A percentile compares a stretch with the other conserved stretches of the same genome.
These are phyloP conservation scores for Suillia variegata DNA, from an alignment of 2,888 invertebrate genomes.

Conservation along the genomic window DNA sequence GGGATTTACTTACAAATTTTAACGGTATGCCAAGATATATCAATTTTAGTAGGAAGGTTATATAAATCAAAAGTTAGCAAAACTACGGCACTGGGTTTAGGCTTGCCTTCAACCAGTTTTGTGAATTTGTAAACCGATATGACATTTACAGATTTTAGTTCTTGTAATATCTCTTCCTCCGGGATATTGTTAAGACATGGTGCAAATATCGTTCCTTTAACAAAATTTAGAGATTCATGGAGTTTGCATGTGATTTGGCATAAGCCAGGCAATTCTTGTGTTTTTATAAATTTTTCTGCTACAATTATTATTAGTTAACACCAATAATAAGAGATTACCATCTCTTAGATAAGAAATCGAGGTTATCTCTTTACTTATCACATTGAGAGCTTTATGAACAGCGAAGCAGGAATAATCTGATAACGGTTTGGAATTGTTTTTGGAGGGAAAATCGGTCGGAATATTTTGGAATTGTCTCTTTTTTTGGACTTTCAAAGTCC, in stretches of 20 bases:
- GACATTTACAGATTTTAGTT: constrained; percentile 16
- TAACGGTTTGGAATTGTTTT: too few species aligned
- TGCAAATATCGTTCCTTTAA: constrained; percentile 23
- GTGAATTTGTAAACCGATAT: constrained; percentile 12
- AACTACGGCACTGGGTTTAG: constrained; percentile 15
- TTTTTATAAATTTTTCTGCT: constrained; percentile 10
- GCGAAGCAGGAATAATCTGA: not conserved
- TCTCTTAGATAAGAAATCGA: constrained; percentile 19
- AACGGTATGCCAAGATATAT: constrained; percentile 21
- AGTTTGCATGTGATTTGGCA: constrained; percentile 16
- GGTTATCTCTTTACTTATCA: constrained; percentile 12
- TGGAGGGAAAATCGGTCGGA: too few species aligned
- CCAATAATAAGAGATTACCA: constrained; percentile 19
- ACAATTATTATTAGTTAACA: not conserved
- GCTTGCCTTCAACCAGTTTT: constrained; percentile 5
- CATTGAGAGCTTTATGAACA: not conserved
- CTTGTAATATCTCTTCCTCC: constrained; percentile 20
- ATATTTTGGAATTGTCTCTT: too few species aligned
- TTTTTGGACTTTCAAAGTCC: too few species aligned
- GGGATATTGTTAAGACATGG: constrained; percentile 18
- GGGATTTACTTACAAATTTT: constrained; percentile 23
- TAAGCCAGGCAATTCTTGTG: constrained; percentile 3
- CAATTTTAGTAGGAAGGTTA: constrained; percentile 5
- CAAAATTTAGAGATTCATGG: constrained; percentile 18
- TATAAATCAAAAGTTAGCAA: constrained; percentile 20